These are phyloP conservation scores for Vollenhovia emeryi DNA, from an alignment of 1,140 invertebrate species.

Conservation along the genomic window DNA sequence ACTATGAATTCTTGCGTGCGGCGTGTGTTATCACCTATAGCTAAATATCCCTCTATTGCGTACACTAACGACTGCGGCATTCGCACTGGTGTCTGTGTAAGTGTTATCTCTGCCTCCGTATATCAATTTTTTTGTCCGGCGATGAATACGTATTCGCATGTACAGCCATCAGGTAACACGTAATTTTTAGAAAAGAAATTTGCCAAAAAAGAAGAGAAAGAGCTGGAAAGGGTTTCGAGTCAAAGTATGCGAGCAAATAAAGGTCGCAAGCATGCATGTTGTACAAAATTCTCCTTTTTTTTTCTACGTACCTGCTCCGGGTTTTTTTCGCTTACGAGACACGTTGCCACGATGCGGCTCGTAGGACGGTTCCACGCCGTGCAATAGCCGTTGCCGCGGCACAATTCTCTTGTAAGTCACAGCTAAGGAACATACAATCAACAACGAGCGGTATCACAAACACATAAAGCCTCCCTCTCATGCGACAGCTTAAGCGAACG, in stretches of 20 bases:
- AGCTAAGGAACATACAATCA: conserved; percentile 80
- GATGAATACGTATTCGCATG: conserved; percentile 19
- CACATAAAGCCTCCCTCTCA: conserved; percentile 62
- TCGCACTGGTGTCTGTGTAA: background rate
- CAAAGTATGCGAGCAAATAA: conserved; percentile 19
- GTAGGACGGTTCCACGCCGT: conserved; percentile 67
- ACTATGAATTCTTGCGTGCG: conserved; percentile 56
- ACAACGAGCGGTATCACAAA: conserved; percentile 74
- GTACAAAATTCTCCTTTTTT: conserved; percentile 28
- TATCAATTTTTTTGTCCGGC: background rate
- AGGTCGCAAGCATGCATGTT: conserved; percentile 19
- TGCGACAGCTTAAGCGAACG: conserved; percentile 40
- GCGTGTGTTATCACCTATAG: conserved; percentile 5
- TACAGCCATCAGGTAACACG: conserved; percentile 12
- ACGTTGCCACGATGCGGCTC: conserved; percentile 75
- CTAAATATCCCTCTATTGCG: conserved; percentile 36
- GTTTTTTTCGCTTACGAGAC: conserved; percentile 91
- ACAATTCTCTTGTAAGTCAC: conserved; percentile 85
- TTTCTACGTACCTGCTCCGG: conserved; percentile 87
- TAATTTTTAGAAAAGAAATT: background rate
- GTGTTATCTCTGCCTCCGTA: conserved; percentile 4
- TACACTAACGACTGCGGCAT: conserved; percentile 22
- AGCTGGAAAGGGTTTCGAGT: background rate
- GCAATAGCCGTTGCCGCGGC: conserved; percentile 80
- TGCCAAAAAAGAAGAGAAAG: background rate